Percentiles rank a stretch among this genome's conserved stretches.
Conservation (phyloP, 2,113 vertebrate genomes). For the Equus quagga region DNA sequence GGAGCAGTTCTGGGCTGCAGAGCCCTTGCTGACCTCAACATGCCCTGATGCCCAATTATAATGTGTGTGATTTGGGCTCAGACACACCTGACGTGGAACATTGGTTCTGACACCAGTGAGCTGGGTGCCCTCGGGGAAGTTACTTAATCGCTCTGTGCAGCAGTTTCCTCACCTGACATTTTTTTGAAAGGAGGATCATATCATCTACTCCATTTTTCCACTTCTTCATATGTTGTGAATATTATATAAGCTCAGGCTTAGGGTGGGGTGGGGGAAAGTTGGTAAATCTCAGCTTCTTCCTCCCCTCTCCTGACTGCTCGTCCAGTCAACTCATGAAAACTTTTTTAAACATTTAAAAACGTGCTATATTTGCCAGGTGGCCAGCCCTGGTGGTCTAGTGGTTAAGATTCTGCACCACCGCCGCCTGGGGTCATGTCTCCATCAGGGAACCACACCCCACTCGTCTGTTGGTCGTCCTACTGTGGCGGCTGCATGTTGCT, state of each 20-base stretch:
- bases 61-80: neutral
- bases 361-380: neutral
- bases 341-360: neutral
- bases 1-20: neutral
- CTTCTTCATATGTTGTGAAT: neutral
- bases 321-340: neutral
- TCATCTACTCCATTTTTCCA: neutral
- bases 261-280: neutral
- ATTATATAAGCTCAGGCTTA: neutral
- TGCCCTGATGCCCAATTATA: too few relatives aligned
- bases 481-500: too few relatives aligned
- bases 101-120: neutral
- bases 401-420: too few relatives aligned
- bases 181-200: neutral
- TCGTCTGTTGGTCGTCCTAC: too few relatives aligned
- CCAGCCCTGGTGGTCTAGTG: too few relatives aligned
- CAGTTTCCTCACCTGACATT: neutral
- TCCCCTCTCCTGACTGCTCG: neutral
- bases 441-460: too few relatives aligned
- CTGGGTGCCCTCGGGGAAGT: neutral
- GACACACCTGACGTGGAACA: neutral
- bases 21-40: rapidly evolving
- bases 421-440: too few relatives aligned
- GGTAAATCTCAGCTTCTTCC: neutral
- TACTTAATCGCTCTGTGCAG: neutral